Evolutionary conservation across 2,113 vertebrate species (phyloP), one percentile per base, ranked within the genome.

Genomic region (Gymnarchus niloticus): DNA sequence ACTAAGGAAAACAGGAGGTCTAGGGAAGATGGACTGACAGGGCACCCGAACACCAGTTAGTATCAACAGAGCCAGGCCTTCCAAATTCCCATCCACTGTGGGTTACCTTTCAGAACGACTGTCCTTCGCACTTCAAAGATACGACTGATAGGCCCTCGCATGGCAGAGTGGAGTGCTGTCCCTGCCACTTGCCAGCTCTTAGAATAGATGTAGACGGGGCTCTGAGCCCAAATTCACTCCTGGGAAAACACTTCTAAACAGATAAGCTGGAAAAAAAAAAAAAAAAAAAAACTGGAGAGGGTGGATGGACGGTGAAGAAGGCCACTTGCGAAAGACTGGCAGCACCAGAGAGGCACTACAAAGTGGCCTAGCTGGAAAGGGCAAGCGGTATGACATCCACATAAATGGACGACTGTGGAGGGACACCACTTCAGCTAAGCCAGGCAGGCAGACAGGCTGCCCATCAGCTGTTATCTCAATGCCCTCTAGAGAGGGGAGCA

Each of bases 361-460:
- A 57, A 46, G 54, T 17, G 49, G 61, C 69, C 49, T 19, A 54
- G 65, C 17, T 46, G 17, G 19, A 48, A 48, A 14, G 44, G 51
- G 84, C 21, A 21, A 52, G 48, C 19, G 73, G 28, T 2, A 59
- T 46, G 21, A 85, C 51, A 10, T 44, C 23, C 21, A 41, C 19
- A 56, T 57, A 85, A 85, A 52, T 78, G 73, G 69, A 54, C 37
- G 28, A 48, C 49, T 54, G 9, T 41, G 49, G 25, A 14, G 56
- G 51, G 10, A 17, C 84, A 9, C 37, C 69, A 85, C 84, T 78
- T 85, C 84, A 85, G 49, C 51, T 2, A 56, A 41, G 65, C 1
- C 65, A 76, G 44, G 21, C 9, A 48, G 3, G 41, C 21, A n/a
- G 61, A 56, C 65, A 76, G 46, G 51, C 51, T 41, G 14, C 14